phyloP scores from a whole-genome alignment of 2,888 invertebrate species.

The Sarcophaga variegata region DNA sequence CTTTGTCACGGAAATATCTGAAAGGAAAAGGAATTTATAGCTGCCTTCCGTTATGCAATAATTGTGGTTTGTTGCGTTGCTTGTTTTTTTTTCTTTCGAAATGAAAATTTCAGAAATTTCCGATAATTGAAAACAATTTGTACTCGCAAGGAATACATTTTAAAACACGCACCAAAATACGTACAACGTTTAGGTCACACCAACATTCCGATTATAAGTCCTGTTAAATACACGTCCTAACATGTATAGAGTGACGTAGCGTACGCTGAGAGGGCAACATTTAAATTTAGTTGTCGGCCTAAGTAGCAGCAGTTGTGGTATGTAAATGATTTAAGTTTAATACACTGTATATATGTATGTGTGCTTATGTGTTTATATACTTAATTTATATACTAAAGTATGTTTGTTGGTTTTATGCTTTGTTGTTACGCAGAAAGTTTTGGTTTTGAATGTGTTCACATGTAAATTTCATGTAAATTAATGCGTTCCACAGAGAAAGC shows the following conservation, averaged over 20 bases:
- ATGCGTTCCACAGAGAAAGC: constrained; percentile 6
- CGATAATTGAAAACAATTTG: constrained; percentile 58
- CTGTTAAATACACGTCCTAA: not conserved
- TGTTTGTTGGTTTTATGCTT: not conserved
- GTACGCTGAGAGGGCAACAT: not conserved
- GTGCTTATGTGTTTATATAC: not conserved
- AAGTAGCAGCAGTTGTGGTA: no score
- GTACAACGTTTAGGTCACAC: not conserved
- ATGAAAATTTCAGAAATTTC: constrained; percentile 20
- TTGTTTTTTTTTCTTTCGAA: not conserved
- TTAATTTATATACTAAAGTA: constrained; percentile 1
- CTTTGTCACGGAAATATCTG: constrained; percentile 16
- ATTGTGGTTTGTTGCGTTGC: not conserved
- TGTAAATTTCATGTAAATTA: constrained; percentile 53
- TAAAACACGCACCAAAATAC: constrained; percentile 53
- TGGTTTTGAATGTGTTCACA: not conserved
- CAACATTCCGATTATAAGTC: not conserved
- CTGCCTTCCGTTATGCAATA: constrained; percentile 27
- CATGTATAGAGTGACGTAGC: not conserved
- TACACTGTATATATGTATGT: not conserved
- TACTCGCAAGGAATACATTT: constrained; percentile 40
- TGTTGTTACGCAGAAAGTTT: not conserved
- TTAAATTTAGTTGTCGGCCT: no score
- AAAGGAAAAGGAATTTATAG: constrained; percentile 38
- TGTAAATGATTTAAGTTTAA: not conserved